phyloP scores from a whole-genome alignment of 2,797 vertebrate genomes.

The Malacoraja senta region DNA sequence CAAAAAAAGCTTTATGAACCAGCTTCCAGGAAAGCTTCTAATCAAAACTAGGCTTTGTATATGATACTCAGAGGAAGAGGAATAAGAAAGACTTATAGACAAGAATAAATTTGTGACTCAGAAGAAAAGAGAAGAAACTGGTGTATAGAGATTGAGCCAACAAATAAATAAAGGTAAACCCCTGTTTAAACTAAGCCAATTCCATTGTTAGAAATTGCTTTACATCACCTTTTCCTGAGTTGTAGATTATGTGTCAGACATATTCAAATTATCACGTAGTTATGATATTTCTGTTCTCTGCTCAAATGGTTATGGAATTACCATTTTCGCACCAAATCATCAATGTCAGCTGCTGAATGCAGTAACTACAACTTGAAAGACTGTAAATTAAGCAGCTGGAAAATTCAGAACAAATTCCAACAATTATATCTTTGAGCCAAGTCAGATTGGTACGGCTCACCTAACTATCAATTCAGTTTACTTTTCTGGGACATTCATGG shows the following conservation, averaged over 20 bases:
- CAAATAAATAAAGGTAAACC: background rate
- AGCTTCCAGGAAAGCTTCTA: constrained; percentile 12
- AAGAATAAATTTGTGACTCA: constrained; percentile 5
- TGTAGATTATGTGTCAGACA: background rate
- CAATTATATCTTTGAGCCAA: background rate
- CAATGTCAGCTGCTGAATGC: background rate
- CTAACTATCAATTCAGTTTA: constrained; percentile 6
- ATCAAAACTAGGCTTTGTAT: background rate
- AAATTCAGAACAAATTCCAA: background rate
- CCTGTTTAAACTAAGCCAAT: background rate
- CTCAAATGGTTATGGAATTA: background rate
- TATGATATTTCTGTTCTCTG: background rate
- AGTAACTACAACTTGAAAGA: background rate
- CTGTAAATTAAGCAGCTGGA: background rate
- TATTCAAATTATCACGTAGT: background rate
- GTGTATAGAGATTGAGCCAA: background rate
- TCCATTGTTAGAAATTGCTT: background rate
- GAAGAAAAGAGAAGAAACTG: background rate
- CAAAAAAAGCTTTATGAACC: background rate
- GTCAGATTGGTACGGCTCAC: background rate
- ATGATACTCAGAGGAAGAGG: background rate
- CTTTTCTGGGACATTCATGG: background rate
- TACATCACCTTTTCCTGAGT: background rate
- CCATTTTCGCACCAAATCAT: background rate
- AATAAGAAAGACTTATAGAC: background rate